phyloP scores from a whole-genome alignment of 2,113 vertebrate genomes.

The Notarius quadriscutis region DNA sequence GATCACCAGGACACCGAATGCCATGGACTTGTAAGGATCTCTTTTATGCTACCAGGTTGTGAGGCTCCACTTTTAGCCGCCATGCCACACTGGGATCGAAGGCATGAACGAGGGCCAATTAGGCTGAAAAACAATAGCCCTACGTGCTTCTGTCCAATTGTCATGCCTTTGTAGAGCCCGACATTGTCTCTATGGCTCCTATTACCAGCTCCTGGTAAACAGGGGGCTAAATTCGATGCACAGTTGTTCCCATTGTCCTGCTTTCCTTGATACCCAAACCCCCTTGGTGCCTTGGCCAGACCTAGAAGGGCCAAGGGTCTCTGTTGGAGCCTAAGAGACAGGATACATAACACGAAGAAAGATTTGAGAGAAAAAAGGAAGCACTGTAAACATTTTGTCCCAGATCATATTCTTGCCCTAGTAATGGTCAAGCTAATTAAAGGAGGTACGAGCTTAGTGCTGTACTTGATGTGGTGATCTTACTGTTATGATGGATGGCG shows the following conservation, averaged over 20 bases:
- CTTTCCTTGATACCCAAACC: conserved; percentile 73
- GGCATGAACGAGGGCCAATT: conserved; percentile 72
- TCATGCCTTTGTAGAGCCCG: conserved; percentile 73
- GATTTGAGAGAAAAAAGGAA: conserved; percentile 45
- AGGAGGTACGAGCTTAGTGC: conserved; percentile 57
- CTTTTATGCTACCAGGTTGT: conserved; percentile 64
- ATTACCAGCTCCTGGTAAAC: conserved; percentile 78
- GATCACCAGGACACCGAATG: conserved; percentile 57
- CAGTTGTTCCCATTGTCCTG: conserved; percentile 81
- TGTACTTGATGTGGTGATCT: conserved; percentile 69
- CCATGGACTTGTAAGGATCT: conserved; percentile 78
- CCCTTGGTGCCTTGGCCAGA: conserved; percentile 47
- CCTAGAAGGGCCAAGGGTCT: conserved; percentile 64
- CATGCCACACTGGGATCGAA: conserved; percentile 63
- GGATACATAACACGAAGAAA: conserved; percentile 65
- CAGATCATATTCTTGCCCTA: conserved; percentile 63
- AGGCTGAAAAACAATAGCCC: conserved; percentile 81
- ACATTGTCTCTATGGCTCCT: conserved; percentile 73
- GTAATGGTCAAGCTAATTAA: conserved; percentile 71
- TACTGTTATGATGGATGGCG: conserved; percentile 79
- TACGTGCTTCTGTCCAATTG: conserved; percentile 64
- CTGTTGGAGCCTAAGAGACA: conserved; percentile 71
- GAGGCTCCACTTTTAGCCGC: conserved; percentile 71
- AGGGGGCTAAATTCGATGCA: conserved; percentile 78
- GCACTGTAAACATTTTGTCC: conserved; percentile 63